A percentile compares a stretch with the other conserved stretches of the same genome.
These are phyloP conservation scores for Lepus europaeus DNA, from an alignment of 2,113 vertebrate species.

Conservation along the genomic window DNA sequence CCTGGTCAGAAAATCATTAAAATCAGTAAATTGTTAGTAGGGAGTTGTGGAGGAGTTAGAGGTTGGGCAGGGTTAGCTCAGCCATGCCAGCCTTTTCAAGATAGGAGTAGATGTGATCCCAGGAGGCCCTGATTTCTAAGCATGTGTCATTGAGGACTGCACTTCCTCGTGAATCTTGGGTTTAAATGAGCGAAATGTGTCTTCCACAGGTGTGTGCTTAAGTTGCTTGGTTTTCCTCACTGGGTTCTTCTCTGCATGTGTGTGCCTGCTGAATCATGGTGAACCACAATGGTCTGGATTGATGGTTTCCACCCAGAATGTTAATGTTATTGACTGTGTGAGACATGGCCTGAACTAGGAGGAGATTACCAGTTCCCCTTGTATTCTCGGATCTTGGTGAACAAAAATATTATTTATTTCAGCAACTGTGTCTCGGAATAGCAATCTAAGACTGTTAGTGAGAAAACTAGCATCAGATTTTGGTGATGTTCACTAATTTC, in stretches of 20 bases:
- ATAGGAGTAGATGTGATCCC: neutral
- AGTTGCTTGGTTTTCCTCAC: neutral
- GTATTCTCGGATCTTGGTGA: neutral
- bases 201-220: no score
- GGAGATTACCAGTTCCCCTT: neutral
- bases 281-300: neutral
- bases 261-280: no score
- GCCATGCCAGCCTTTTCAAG: neutral
- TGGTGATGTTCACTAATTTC: neutral
- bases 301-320: no score
- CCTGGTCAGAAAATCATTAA: neutral
- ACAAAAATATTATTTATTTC: neutral
- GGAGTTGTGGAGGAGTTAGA: neutral
- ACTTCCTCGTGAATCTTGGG: neutral
- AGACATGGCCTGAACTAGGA: neutral
- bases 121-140: neutral
- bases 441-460: neutral
- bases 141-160: neutral
- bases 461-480: neutral
- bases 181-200: neutral
- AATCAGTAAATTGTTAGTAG: neutral
- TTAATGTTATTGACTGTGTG: neutral
- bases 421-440: neutral
- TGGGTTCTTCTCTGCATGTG: neutral
- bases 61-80: neutral